Conservation (phyloP, 2,888 invertebrate genomes). For the Idaea straminata region DNA sequence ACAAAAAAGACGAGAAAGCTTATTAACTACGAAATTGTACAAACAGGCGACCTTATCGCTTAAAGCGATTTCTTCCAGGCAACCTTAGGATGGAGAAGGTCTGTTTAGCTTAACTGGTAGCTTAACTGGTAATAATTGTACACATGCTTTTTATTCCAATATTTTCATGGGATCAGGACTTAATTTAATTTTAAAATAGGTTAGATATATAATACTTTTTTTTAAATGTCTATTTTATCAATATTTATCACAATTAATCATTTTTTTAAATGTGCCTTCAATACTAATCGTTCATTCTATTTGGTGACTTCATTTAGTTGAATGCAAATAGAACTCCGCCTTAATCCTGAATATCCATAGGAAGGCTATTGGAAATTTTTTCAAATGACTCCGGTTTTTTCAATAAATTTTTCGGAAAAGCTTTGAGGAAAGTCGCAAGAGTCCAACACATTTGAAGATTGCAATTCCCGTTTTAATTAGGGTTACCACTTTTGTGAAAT, state of each 20-base stretch:
- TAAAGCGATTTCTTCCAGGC: too few species aligned
- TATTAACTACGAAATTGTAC: too few species aligned
- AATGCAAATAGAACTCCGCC: constrained; percentile 5
- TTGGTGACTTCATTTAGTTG: not conserved
- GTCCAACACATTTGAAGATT: constrained; percentile 59
- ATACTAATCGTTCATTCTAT: not conserved
- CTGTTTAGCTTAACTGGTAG: too few species aligned
- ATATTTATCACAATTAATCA: not conserved
- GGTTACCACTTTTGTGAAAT: constrained; percentile 27
- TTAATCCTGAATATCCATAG: constrained; percentile 15
- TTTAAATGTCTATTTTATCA: too few species aligned
- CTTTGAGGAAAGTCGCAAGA: constrained; percentile 42
- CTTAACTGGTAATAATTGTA: not conserved
- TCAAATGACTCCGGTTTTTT: constrained; percentile 46
- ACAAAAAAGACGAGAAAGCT: too few species aligned
- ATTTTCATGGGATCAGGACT: not conserved
- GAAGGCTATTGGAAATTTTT: constrained; percentile 40
- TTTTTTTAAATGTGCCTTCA: not conserved
- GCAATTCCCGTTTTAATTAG: constrained; percentile 46
- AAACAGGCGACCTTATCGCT: too few species aligned
- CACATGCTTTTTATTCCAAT: not conserved
- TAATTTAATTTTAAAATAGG: too few species aligned
- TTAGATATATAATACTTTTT: too few species aligned
- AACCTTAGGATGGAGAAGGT: too few species aligned
- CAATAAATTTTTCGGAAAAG: constrained; percentile 45